Percentiles rank a stretch among this genome's conserved stretches.
These are phyloP conservation scores for Pseudomyrmex flavicornis DNA, from an alignment of 1,140 invertebrate genomes.

Conservation along the genomic window DNA sequence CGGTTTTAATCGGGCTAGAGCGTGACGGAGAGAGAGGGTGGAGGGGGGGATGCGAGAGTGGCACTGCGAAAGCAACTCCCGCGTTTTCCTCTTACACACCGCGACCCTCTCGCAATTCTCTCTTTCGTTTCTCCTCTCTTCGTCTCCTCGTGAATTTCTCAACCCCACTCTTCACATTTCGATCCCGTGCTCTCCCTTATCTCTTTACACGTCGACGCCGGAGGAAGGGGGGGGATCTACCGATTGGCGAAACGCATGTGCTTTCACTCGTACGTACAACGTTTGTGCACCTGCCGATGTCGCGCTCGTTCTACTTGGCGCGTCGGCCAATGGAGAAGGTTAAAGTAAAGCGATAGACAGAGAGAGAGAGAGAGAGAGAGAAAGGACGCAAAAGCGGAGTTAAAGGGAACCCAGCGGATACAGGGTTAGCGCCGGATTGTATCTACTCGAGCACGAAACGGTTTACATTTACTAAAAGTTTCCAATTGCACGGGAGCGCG, in stretches of 20 bases:
- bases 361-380: conserved; percentile 4
- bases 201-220: conserved; percentile 19
- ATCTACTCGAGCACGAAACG: conserved; percentile 79
- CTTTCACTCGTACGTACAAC: background rate
- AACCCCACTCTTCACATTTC: conserved; percentile 43
- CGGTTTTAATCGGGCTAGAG: conserved; percentile 80
- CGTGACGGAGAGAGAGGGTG: conserved; percentile 34
- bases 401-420: conserved; percentile 67
- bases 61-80: conserved; percentile 49
- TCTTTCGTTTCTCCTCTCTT: background rate
- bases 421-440: conserved; percentile 76
- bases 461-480: conserved; percentile 83
- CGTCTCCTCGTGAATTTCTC: conserved; percentile 60
- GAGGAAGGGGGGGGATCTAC: background rate
- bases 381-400: conserved; percentile 61
- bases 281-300: conserved; percentile 57
- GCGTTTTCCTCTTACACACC: conserved; percentile 17
- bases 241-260: conserved; percentile 16
- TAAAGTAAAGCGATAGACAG: conserved; percentile 39
- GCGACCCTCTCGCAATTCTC: conserved; percentile 9
- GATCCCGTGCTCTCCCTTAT: conserved; percentile 1
- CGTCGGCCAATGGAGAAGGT: conserved; percentile 36
- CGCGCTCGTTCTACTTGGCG: conserved; percentile 41
- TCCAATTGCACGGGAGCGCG: conserved; percentile 73
- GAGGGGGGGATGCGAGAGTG: conserved; percentile 11